Evolutionary conservation across 2,888 invertebrate species (phyloP).

Genomic region (Amaurobius ferox): DNA sequence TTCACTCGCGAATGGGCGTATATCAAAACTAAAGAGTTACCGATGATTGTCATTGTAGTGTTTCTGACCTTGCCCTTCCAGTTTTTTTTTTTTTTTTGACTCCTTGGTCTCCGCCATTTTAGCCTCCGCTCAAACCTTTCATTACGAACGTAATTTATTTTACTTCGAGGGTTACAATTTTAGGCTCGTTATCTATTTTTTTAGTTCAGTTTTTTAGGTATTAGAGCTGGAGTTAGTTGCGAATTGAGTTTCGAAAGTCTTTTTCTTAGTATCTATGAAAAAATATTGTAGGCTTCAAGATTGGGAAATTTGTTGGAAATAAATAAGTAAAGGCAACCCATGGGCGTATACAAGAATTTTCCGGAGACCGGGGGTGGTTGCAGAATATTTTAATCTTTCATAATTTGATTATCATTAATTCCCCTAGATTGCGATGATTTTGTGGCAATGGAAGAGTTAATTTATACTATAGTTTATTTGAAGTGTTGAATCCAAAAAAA

Average conservation of each 20-base stretch:
- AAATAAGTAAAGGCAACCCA: too few species aligned
- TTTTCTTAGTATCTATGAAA: not conserved
- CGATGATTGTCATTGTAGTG: not conserved
- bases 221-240: not conserved
- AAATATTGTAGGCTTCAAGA: too few species aligned
- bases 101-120: not conserved
- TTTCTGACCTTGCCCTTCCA: constrained; percentile 2
- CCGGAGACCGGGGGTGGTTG: too few species aligned
- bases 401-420: too few species aligned
- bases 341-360: too few species aligned
- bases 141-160: not conserved
- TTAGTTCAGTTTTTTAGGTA: not conserved
- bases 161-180: not conserved
- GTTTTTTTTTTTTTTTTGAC: not conserved
- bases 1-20: constrained; percentile 3
- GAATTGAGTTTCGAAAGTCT: not conserved
- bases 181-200: not conserved
- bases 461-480: too few species aligned
- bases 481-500: too few species aligned
- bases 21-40: not conserved
- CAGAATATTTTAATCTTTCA: too few species aligned
- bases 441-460: too few species aligned
- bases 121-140: not conserved
- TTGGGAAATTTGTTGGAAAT: too few species aligned
- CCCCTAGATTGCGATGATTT: too few species aligned